Conservation (phyloP, 2,113 vertebrate species). For the Tiliqua scincoides region DNA sequence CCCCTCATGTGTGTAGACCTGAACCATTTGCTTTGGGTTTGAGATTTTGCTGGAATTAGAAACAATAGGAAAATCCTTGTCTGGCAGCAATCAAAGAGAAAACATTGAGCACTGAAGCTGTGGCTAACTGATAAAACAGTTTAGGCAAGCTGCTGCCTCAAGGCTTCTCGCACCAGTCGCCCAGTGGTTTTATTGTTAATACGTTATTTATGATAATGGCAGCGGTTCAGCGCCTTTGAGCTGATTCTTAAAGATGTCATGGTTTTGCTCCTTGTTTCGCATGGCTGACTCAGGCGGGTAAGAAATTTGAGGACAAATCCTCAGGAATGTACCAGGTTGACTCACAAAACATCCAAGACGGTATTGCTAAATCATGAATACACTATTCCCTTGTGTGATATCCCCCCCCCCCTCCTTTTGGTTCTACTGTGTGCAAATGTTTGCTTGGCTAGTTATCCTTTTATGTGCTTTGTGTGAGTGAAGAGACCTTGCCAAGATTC, state of each 20-base stretch:
- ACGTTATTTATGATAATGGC: background rate
- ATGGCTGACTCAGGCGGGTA: background rate
- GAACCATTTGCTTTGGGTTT: conserved; percentile 42
- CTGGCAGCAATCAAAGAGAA: background rate
- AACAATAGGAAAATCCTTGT: conserved; percentile 10
- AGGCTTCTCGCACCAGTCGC: conserved; percentile 8
- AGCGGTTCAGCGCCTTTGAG: conserved; percentile 8
- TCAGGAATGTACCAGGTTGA: background rate
- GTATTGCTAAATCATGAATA: background rate
- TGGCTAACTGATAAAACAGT: conserved; percentile 1
- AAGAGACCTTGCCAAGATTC: background rate
- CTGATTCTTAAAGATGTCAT: background rate
- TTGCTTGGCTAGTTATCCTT: background rate
- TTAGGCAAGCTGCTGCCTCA: conserved; percentile 11
- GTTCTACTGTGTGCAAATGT: background rate
- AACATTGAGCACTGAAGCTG: background rate
- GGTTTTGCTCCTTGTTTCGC: background rate
- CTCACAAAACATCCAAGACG: background rate
- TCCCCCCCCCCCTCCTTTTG: background rate
- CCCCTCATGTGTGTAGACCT: conserved; percentile 28
- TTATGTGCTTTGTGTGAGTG: background rate
- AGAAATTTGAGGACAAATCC: background rate
- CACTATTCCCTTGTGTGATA: background rate
- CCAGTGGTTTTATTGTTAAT: background rate
- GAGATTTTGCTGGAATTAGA: conserved; percentile 40